phyloP scores from a whole-genome alignment of 2,888 invertebrate genomes.

The Nymphalis c-album region DNA sequence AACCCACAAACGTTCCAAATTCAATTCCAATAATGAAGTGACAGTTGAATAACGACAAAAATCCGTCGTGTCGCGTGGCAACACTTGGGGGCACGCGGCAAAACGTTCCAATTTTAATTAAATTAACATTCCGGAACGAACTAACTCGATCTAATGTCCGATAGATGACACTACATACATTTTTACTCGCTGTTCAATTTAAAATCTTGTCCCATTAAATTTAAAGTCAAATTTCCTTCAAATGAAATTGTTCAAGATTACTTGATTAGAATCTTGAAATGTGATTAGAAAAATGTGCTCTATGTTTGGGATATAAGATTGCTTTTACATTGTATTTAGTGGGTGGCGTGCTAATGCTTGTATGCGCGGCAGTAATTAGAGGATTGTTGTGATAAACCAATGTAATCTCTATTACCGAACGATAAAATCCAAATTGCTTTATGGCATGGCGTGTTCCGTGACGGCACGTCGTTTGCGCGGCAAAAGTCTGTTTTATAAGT shows the following conservation, averaged over 20 bases:
- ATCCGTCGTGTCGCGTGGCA: conserved; percentile 63
- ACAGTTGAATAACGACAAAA: conserved; percentile 64
- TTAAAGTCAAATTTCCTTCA: conserved; percentile 39
- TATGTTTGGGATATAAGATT: conserved; percentile 41
- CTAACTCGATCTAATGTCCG: conserved; percentile 52
- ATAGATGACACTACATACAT: conserved; percentile 44
- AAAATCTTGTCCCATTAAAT: conserved; percentile 35
- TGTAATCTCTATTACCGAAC: conserved; percentile 72
- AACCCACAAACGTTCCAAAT: conserved; percentile 42
- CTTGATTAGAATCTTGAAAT: conserved; percentile 40
- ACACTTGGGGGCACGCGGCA: conserved; percentile 66
- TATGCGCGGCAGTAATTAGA: conserved; percentile 68
- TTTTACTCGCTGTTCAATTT: conserved; percentile 33
- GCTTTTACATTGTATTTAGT: conserved; percentile 44
- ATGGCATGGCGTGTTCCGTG: conserved; percentile 62
- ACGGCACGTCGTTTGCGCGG: conserved; percentile 60
- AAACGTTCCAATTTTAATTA: conserved; percentile 73
- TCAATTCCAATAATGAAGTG: conserved; percentile 75
- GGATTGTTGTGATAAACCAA: conserved; percentile 66
- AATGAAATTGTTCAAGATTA: conserved; percentile 36
- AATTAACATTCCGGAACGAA: conserved; percentile 72
- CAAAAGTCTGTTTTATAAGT: conserved; percentile 68
- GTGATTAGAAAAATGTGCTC: conserved; percentile 34
- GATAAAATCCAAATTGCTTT: conserved; percentile 77
- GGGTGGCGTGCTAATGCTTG: conserved; percentile 58